Percentiles rank a stretch among this genome's conserved stretches.
phyloP scores from a whole-genome alignment of 2,113 vertebrate genomes.

The Antennarius striatus region DNA sequence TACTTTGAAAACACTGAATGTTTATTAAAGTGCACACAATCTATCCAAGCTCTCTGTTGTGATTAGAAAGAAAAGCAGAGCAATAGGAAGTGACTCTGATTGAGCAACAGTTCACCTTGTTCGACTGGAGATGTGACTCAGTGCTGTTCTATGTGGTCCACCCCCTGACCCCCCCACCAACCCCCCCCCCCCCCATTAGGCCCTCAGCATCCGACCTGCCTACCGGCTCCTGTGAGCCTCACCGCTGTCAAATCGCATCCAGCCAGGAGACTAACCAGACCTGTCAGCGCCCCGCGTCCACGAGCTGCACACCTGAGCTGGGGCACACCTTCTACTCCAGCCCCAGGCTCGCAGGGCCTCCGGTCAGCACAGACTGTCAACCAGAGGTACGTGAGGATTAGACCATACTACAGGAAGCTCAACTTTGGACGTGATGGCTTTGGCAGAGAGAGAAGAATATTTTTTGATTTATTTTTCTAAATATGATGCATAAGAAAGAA shows the following conservation, averaged over 20 bases:
- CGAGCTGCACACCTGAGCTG: constrained; percentile 75
- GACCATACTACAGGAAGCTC: constrained; percentile 53
- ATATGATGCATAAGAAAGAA: constrained; percentile 2
- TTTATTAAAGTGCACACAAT: constrained; percentile 9
- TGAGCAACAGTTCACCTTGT: constrained; percentile 64
- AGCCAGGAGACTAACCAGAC: constrained; percentile 69
- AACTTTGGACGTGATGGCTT: constrained; percentile 34
- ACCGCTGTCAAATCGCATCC: constrained; percentile 76
- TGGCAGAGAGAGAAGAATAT: constrained; percentile 30
- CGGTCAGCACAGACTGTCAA: constrained; percentile 41
- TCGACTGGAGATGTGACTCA: constrained; percentile 75
- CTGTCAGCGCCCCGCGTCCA: constrained; percentile 74
- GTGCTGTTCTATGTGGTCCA: constrained; percentile 42
- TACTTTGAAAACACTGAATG: neutral
- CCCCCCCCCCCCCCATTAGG: constrained; percentile 61
- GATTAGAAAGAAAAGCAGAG: constrained; percentile 29
- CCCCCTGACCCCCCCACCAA: constrained; percentile 51
- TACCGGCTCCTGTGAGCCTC: constrained; percentile 63
- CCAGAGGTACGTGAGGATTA: constrained; percentile 29
- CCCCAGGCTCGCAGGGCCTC: constrained; percentile 62
- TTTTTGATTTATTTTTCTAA: constrained; percentile 13
- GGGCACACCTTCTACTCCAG: constrained; percentile 64
- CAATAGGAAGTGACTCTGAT: constrained; percentile 58
- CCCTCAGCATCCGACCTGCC: constrained; percentile 68
- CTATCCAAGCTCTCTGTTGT: constrained; percentile 38